Conservation (phyloP, 2,797 vertebrate species). For the Dendrocincla tyrannina region DNA sequence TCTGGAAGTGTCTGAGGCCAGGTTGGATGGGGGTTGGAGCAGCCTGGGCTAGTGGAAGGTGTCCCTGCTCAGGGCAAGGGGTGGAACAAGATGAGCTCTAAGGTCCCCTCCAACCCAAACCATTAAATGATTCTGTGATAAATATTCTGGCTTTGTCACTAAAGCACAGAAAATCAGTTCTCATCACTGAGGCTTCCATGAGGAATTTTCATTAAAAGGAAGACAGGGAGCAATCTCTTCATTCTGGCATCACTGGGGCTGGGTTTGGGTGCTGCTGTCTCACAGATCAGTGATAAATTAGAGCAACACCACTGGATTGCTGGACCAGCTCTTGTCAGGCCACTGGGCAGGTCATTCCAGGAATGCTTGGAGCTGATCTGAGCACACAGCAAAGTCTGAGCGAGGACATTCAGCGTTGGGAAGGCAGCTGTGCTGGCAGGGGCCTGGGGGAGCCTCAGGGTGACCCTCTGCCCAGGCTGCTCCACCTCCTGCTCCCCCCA, state of each 20-base stretch:
- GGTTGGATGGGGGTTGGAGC: background rate
- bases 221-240: too few species aligned
- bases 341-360: background rate
- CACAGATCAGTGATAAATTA: background rate
- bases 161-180: background rate
- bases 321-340: background rate
- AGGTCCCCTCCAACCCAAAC: background rate
- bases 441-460: accelerated
- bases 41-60: background rate
- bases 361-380: background rate
- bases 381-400: background rate
- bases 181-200: background rate
- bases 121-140: background rate
- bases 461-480: background rate
- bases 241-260: accelerated
- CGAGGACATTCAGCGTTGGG: accelerated
- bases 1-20: background rate
- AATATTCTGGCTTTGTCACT: background rate
- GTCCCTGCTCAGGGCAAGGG: too few species aligned
- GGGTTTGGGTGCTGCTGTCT: background rate
- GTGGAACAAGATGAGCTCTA: background rate
- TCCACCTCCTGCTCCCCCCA: background rate
- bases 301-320: background rate
- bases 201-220: background rate
- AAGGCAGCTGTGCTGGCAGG: background rate